Evolutionary conservation across 37 sponge, comb jelly and placozoan species (phyloP).

Genomic region (Oopsacas minuta): DNA sequence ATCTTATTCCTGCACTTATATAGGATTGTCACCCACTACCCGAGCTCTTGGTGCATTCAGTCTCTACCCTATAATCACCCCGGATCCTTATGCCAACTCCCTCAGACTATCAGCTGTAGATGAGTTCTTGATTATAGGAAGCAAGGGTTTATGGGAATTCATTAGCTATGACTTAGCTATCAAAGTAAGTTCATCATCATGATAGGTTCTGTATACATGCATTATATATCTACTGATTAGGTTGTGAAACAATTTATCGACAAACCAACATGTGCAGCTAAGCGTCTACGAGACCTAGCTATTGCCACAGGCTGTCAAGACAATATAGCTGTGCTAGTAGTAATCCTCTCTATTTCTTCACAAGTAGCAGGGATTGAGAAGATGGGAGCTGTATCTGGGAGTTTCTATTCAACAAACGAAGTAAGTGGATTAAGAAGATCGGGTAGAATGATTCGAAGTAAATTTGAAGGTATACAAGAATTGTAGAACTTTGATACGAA

Average conservation of each 20-base stretch:
- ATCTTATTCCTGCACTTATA: too few species aligned
- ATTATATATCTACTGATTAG: background rate
- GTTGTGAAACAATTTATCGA: background rate
- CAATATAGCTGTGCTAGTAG: conserved; percentile 46
- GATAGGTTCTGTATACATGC: background rate
- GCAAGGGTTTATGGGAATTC: conserved; percentile 46
- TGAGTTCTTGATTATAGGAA: conserved; percentile 54
- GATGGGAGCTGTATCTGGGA: background rate
- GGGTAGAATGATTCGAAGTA: background rate
- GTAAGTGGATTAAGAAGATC: background rate
- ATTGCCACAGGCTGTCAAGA: conserved; percentile 42
- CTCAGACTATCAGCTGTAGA: conserved; percentile 34
- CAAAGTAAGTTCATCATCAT: background rate
- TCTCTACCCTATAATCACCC: conserved; percentile 57
- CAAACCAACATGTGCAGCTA: conserved; percentile 40
- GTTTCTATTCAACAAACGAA: background rate
- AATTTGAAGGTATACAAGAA: background rate
- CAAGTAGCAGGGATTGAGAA: background rate
- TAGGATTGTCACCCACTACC: conserved; percentile 23
- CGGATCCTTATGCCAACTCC: conserved; percentile 44
- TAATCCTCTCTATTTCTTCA: conserved; percentile 5
- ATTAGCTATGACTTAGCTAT: conserved; percentile 36
- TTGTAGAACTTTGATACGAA: background rate
- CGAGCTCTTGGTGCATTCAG: conserved; percentile 45
- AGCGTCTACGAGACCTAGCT: conserved; percentile 54